Conservation (phyloP, 2,797 vertebrate genomes). For the Tiaroga cobitis region DNA sequence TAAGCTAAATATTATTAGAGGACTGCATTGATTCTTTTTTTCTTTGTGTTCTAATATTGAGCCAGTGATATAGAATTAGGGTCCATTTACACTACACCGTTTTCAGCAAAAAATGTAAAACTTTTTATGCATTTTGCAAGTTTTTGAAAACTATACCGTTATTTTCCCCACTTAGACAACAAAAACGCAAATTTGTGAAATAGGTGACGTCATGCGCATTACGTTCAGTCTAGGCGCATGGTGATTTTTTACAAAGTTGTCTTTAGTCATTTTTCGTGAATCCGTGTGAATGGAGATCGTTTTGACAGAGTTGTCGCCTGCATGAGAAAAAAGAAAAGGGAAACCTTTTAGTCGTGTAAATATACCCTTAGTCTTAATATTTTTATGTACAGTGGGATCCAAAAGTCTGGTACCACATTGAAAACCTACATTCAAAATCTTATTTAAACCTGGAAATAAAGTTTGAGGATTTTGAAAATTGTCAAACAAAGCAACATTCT, state of each 20-base stretch:
- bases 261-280: neutral
- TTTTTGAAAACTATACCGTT: neutral
- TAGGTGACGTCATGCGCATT: neutral
- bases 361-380: neutral
- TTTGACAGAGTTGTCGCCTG: neutral
- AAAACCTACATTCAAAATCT: neutral
- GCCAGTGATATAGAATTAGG: neutral
- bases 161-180: too few relatives aligned
- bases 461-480: neutral
- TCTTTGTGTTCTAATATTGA: neutral
- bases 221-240: neutral
- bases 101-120: neutral
- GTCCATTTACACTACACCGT: neutral
- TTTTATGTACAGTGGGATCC: neutral
- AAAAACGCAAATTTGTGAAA: neutral
- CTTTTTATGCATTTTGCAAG: neutral
- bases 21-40: constrained; percentile 23
- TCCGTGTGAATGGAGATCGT: neutral
- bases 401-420: neutral
- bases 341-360: neutral
- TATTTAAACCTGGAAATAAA: neutral
- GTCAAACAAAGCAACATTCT: neutral
- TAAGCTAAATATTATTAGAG: constrained; percentile 17
- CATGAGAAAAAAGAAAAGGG: neutral
- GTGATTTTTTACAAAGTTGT: neutral